Evolutionary conservation across 2,113 vertebrate species (phyloP), one percentile per base, ranked within the genome.

Genomic region (Romanogobio albipinnatus): DNA sequence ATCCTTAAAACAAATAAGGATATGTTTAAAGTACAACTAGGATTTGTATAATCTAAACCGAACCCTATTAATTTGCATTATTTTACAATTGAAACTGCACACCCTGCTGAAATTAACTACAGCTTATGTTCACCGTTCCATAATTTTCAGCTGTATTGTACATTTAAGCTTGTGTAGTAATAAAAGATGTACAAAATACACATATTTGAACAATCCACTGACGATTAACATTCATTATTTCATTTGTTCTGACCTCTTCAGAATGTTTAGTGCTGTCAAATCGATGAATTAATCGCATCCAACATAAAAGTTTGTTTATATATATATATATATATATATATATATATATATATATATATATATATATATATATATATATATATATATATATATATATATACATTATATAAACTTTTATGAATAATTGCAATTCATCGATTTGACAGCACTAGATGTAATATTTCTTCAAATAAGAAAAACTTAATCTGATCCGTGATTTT

Each of bases 401-500:
- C n/a, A n/a, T n/a, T 51, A 51, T 15, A 51, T 4, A 51, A 51
- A 51, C 49, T 15, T 51, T 15, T 51, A 51, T 51, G 49, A 39
- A 39, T 39, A 39, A 39, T 39, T 39, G 39, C 39, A 7, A 39
- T 51, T 51, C 14, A 51, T 51, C 14, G 49, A 51, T 51, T 51
- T 51, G 49, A 51, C 49, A 51, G 49, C 49, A 51, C 14, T 51
- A 51, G 14, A 15, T 73, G 11, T 24, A 24, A 73, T 26, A 74
- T 49, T 74, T 74, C 71, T 47, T 74, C n/a, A 53, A 33, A 53
- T 29, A 76, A 51, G 15, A 85, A 47, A 76, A 61, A 77, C 77
- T 89, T 87, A 88, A 90, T 59, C 53, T 3, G 51, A 53, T 77
- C 5, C 29, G 13, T 6, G 22, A 24, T 36, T 56, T 24, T 78